phyloP scores from a whole-genome alignment of 1,140 invertebrate genomes.

The Vanessa atalanta region DNA sequence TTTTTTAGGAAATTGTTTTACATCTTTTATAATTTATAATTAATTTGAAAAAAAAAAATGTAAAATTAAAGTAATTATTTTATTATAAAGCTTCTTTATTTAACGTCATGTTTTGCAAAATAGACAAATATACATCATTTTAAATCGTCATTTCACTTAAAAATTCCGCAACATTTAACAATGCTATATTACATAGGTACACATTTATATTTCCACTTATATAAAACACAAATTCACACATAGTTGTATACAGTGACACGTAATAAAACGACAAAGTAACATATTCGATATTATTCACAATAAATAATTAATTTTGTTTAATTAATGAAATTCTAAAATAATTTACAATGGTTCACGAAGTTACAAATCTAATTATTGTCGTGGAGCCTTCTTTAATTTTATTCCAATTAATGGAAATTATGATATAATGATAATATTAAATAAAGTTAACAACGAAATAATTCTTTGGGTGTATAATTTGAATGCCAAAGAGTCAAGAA shows the following conservation, averaged over 20 bases:
- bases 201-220: constrained; percentile 42
- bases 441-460: not conserved
- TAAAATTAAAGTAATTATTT: not conserved
- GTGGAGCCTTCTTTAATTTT: constrained; percentile 41
- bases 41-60: not conserved
- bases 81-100: constrained; percentile 78
- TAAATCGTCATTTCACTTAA: constrained; percentile 71
- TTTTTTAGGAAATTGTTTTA: too few species aligned
- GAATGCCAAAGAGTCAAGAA: not conserved
- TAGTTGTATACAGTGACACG: constrained; percentile 13
- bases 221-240: constrained; percentile 42
- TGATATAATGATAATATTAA: not conserved
- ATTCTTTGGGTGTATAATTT: too few species aligned
- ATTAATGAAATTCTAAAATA: constrained; percentile 16
- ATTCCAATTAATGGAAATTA: constrained; percentile 13
- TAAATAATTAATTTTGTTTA: constrained; percentile 7
- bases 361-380: constrained; percentile 74
- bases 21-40: too few species aligned
- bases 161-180: constrained; percentile 76
- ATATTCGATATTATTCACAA: constrained; percentile 30
- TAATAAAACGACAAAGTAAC: constrained; percentile 30
- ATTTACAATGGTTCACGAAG: constrained; percentile 43
- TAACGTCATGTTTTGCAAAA: constrained; percentile 80
- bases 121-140: constrained; percentile 79
- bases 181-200: constrained; percentile 66